Conservation (phyloP, 2,113 vertebrate genomes). For the Amblyopsis rosae region DNA sequence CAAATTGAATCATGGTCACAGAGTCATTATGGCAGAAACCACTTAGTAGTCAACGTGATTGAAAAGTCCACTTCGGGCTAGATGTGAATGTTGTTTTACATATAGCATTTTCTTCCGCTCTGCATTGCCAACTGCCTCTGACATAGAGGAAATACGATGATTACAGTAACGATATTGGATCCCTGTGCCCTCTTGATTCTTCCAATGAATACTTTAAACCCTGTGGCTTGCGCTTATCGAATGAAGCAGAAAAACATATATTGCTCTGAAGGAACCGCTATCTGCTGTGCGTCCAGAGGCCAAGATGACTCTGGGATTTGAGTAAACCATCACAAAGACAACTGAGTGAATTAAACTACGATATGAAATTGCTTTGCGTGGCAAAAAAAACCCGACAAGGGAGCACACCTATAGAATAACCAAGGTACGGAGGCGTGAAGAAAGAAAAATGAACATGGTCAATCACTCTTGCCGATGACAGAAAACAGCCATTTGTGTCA, state of each 20-base stretch:
- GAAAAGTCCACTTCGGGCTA: conserved; percentile 30
- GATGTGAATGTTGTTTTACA: conserved; percentile 30
- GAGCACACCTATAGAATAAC: conserved; percentile 6
- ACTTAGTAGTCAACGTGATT: conserved; percentile 37
- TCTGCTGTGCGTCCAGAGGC: conserved; percentile 26
- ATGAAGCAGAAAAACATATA: conserved; percentile 30
- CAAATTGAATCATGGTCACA: conserved; percentile 39
- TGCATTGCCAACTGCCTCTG: conserved; percentile 8
- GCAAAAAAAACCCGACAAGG: background rate
- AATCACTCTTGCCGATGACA: conserved; percentile 25
- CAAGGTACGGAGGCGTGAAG: conserved; percentile 17
- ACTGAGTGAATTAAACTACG: conserved; percentile 25
- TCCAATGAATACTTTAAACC: conserved; percentile 33
- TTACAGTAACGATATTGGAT: conserved; percentile 31
- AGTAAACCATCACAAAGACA: conserved; percentile 8
- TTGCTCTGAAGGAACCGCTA: conserved; percentile 16
- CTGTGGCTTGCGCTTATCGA: conserved; percentile 17
- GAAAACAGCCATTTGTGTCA: conserved; percentile 28
- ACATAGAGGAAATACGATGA: conserved; percentile 22
- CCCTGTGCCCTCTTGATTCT: conserved; percentile 39
- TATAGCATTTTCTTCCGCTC: conserved; percentile 16
- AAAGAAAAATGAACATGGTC: conserved; percentile 12
- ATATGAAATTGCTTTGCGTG: conserved; percentile 25
- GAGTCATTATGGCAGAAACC: conserved; percentile 34
- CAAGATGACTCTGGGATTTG: conserved; percentile 4